Percentiles rank a stretch among this genome's conserved stretches.
Conservation (phyloP, 2,113 vertebrate genomes). For the Catharus bicknelli region DNA sequence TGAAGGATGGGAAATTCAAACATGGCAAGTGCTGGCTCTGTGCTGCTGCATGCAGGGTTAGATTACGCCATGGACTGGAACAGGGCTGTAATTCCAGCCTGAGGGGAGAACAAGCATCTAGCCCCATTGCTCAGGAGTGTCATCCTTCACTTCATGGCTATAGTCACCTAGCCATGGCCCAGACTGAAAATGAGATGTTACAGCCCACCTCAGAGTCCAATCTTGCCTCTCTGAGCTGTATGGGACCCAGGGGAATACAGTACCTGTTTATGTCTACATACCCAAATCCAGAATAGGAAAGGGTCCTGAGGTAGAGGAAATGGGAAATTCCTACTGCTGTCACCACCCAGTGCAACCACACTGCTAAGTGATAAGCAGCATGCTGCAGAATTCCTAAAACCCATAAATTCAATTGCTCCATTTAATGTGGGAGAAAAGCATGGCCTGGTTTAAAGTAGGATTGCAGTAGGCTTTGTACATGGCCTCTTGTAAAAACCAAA, state of each 20-base stretch:
- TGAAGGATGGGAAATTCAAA: background rate
- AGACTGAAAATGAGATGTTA: background rate
- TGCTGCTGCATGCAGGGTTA: background rate
- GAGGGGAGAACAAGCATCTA: background rate
- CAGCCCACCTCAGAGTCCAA: background rate
- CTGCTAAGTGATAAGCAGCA: background rate
- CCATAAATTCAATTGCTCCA: background rate
- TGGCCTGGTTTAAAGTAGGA: background rate
- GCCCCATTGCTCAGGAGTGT: background rate
- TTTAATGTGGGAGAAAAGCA: background rate
- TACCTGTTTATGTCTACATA: background rate
- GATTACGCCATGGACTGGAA: background rate
- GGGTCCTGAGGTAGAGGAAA: background rate
- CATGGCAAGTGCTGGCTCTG: background rate
- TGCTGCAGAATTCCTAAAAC: background rate
- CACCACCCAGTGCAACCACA: background rate
- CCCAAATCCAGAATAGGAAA: background rate
- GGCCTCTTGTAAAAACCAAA: background rate
- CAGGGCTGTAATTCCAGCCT: background rate
- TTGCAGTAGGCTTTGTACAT: background rate
- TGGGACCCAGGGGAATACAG: background rate
- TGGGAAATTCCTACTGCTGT: background rate
- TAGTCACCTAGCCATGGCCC: background rate
- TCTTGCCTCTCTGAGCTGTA: background rate
- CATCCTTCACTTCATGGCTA: background rate